These are phyloP conservation scores for Drosophila pruinosa DNA, from an alignment of 1,140 invertebrate species.

Conservation along the genomic window DNA sequence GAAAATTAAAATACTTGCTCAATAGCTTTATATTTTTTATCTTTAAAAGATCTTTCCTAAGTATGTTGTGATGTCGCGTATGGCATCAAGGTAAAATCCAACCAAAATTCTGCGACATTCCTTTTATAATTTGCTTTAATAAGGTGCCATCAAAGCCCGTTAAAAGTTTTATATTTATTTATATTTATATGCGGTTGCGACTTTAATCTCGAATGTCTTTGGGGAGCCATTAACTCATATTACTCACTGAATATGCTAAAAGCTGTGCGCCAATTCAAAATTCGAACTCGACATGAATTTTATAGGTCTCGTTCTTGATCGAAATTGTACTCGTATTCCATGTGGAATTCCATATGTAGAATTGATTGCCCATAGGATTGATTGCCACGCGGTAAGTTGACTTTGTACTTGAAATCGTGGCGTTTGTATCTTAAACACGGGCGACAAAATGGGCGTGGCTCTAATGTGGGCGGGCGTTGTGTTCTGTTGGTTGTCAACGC, in stretches of 20 bases:
- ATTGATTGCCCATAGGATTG: slow-evolving; percentile 33
- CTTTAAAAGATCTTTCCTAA: too few species aligned
- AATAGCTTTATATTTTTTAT: too few species aligned
- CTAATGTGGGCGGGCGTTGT: slow-evolving; percentile 14
- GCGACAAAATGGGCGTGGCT: slow-evolving; percentile 38
- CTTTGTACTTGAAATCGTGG: slow-evolving; percentile 36
- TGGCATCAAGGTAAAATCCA: too few species aligned
- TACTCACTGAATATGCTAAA: neutral
- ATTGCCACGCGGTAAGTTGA: slow-evolving; percentile 29
- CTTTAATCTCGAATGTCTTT: neutral
- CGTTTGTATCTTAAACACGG: slow-evolving; percentile 38
- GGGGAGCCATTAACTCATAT: neutral
- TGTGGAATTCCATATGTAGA: slow-evolving; percentile 8
- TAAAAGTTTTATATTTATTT: neutral
- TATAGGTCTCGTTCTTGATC: slow-evolving; percentile 1
- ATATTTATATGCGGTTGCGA: neutral
- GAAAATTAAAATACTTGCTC: too few species aligned
- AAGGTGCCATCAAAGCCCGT: neutral
- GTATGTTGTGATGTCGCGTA: too few species aligned
- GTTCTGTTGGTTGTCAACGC: slow-evolving; percentile 31
- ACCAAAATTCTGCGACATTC: neutral
- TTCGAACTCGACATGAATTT: neutral
- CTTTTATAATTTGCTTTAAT: neutral
- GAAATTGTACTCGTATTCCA: neutral
- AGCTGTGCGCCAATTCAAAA: neutral